phyloP scores from a whole-genome alignment of 1,140 invertebrate genomes.

The Drosophila nigromelanica region DNA sequence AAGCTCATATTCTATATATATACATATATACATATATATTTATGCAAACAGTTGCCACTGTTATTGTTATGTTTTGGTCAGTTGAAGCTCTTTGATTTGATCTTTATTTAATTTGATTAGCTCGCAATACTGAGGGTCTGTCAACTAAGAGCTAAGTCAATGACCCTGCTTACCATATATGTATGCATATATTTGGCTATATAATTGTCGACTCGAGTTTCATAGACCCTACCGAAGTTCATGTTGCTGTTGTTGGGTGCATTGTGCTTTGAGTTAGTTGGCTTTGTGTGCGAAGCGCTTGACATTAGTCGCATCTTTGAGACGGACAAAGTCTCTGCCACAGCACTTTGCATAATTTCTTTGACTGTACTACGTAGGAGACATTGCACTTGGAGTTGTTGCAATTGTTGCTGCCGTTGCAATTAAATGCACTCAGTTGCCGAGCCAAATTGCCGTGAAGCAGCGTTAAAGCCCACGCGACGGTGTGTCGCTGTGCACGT shows the following conservation, averaged over 20 bases:
- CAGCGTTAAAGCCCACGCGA: slow-evolving; percentile 37
- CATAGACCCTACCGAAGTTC: slow-evolving; percentile 30
- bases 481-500: slow-evolving; percentile 64
- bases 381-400: slow-evolving; percentile 59
- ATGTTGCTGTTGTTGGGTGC: slow-evolving; percentile 33
- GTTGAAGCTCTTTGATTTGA: slow-evolving; percentile 21
- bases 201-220: slow-evolving; percentile 7
- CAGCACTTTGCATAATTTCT: slow-evolving; percentile 67
- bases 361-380: slow-evolving; percentile 27
- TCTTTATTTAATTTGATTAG: slow-evolving; percentile 39
- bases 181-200: background rate
- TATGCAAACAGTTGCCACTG: no score
- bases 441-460: slow-evolving; percentile 51
- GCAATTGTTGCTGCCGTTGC: slow-evolving; percentile 11
- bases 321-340: slow-evolving; percentile 24
- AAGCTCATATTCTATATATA: slow-evolving; percentile 35
- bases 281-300: no score
- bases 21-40: slow-evolving; percentile 3
- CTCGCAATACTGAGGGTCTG: background rate
- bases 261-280: slow-evolving; percentile 65
- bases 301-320: slow-evolving; percentile 58
- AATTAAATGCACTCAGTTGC: slow-evolving; percentile 75
- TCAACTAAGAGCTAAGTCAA: slow-evolving; percentile 7
- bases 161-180: slow-evolving; percentile 1
- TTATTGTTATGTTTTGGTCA: slow-evolving; percentile 36